Evolutionary conservation across 1,140 invertebrate genomes (phyloP).

Genomic region (Diabrotica virgifera): DNA sequence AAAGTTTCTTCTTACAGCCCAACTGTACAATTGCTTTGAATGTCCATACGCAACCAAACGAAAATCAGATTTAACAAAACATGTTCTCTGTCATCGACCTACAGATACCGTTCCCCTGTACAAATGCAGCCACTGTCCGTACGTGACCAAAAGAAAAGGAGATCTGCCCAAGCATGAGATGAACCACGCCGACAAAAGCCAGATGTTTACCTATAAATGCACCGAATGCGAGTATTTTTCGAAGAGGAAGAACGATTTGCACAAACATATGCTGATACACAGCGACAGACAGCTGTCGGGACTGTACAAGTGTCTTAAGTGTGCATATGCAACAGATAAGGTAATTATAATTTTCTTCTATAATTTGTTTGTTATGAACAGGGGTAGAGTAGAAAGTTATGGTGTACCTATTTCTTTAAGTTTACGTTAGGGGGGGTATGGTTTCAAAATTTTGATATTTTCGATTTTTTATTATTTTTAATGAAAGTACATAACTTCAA

Average conservation of each 20-base stretch:
- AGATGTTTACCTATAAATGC: constrained; percentile 19
- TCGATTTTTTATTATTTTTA: no score
- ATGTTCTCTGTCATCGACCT: constrained; percentile 10
- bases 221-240: constrained; percentile 30
- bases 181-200: constrained; percentile 18
- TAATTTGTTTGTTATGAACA: no score
- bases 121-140: constrained; percentile 24
- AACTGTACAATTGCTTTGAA: constrained; percentile 11
- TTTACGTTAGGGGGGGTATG: no score
- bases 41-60: constrained; percentile 21
- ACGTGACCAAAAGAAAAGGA: constrained; percentile 30
- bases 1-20: constrained; percentile 6
- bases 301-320: constrained; percentile 29
- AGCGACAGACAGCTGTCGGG: constrained; percentile 21
- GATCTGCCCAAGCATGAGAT: constrained; percentile 27
- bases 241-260: constrained; percentile 30
- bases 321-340: constrained; percentile 21
- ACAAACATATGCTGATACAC: constrained; percentile 30
- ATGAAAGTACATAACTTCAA: no score
- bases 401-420: no score
- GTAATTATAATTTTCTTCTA: neutral
- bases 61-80: constrained; percentile 20
- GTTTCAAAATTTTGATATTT: no score
- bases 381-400: no score
- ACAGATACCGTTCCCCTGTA: constrained; percentile 20